Evolutionary conservation across 64 coral and sea anemone genomes (phyloP), one percentile per base, ranked within the genome.

Genomic region (Catalaphyllia jardinei): DNA sequence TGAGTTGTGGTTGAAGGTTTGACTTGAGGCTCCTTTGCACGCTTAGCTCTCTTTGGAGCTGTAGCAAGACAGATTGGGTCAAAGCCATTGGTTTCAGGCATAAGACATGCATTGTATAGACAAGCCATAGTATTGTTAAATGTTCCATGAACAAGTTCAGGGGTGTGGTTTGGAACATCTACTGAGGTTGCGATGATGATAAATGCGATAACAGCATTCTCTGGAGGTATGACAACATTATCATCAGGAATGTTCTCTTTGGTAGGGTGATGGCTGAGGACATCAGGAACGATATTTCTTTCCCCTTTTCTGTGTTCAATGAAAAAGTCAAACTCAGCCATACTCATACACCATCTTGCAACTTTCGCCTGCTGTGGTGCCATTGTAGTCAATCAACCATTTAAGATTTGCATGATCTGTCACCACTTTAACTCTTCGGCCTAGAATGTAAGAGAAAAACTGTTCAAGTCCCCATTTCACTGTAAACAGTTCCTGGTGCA

Each of bases 391-490:
- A n/a, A n/a, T n/a, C n/a, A 89, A 29, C 87, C 72, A 89, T 27
- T 55, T 11, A 8, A 89, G 61, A 59, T 77, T 77, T 30, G 55
- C 74, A 78, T 89, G 87, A 57, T n/a, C n/a, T n/a, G n/a, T n/a
- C n/a, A n/a, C n/a, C n/a, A n/a, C n/a, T n/a, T n/a, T n/a, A n/a
- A n/a, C n/a, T n/a, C n/a, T n/a, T n/a, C n/a, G n/a, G n/a, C 87
- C 87, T 78, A 78, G 74, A 31, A 78, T 35, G 10, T 89, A 88
- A 62, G 46, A 22, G 13, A 74, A 57, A 78, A 89, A 89, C 35
- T 78, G 87, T n/a, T n/a, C n/a, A n/a, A n/a, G n/a, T 25, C 52
- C 87, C 87, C 87, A 89, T 17, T 78, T 78, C 8, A 89, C 22
- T 2, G 60, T 74, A 33, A 77, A 89, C 0, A 77, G 59, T 67